phyloP scores from a whole-genome alignment of 1,140 invertebrate species.

The Antheraea mylitta region DNA sequence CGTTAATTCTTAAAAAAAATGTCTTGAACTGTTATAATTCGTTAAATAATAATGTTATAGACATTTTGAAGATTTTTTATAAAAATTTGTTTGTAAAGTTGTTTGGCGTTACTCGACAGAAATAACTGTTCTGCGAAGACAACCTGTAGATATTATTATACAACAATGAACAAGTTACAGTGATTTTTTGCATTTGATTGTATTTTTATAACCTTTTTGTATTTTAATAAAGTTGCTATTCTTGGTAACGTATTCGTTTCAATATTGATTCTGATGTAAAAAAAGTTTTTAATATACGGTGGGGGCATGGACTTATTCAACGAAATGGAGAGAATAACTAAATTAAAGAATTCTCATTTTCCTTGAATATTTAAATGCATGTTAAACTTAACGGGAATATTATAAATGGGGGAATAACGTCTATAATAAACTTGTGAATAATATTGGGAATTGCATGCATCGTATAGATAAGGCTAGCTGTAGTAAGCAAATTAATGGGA shows the following conservation, averaged over 20 bases:
- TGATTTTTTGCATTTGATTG: slow-evolving; percentile 76
- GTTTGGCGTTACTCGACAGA: background rate
- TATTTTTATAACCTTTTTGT: slow-evolving; percentile 77
- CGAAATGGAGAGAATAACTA: background rate
- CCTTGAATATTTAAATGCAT: slow-evolving; percentile 6
- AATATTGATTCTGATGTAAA: slow-evolving; percentile 31
- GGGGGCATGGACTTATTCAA: background rate
- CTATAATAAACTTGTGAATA: background rate
- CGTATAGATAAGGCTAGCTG: slow-evolving; percentile 34
- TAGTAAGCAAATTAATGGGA: slow-evolving; percentile 71
- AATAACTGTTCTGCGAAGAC: background rate
- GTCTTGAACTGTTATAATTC: background rate
- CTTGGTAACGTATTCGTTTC: slow-evolving; percentile 61
- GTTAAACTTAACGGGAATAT: background rate
- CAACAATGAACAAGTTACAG: slow-evolving; percentile 64
- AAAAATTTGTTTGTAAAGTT: background rate
- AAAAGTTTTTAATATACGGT: background rate
- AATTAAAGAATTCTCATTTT: background rate
- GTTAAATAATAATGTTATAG: background rate
- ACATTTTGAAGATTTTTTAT: background rate
- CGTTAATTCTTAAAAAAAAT: background rate
- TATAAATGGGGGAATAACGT: slow-evolving; percentile 1
- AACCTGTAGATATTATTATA: slow-evolving; percentile 33
- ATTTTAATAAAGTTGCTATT: slow-evolving; percentile 78
- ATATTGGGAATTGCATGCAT: slow-evolving; percentile 37